These are phyloP conservation scores for Drosophila rhopaloa DNA, from an alignment of 1,140 invertebrate genomes.

Conservation along the genomic window DNA sequence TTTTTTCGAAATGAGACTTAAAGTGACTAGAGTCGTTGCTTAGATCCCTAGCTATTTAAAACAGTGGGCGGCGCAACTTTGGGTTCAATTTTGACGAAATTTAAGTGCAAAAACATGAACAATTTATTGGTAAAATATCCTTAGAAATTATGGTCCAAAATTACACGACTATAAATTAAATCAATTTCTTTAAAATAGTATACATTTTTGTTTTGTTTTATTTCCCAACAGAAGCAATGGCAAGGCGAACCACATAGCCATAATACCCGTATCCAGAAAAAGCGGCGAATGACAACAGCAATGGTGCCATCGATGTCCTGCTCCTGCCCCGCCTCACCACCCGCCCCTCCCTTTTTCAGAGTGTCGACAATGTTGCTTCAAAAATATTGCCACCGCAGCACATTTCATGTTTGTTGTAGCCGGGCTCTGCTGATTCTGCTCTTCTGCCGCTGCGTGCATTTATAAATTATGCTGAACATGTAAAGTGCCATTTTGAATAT, in stretches of 20 bases:
- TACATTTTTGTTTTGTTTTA: too few relatives aligned
- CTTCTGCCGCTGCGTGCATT: conserved; percentile 64
- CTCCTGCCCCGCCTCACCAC: not conserved
- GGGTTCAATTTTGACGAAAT: too few relatives aligned
- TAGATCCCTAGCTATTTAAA: too few relatives aligned
- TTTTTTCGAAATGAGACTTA: too few relatives aligned
- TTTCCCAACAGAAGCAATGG: too few relatives aligned
- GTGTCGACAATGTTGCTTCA: conserved; percentile 80
- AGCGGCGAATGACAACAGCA: conserved; percentile 16
- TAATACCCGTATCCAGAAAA: not conserved
- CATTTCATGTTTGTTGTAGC: conserved; percentile 73
- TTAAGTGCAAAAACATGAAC: too few relatives aligned
- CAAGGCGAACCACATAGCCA: not conserved
- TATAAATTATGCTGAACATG: conserved; percentile 84
- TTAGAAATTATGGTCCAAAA: too few relatives aligned
- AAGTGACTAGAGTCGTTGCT: too few relatives aligned
- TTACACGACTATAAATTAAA: too few relatives aligned
- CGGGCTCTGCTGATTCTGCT: conserved; percentile 13
- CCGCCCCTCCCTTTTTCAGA: conserved; percentile 9
- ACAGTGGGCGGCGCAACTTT: too few relatives aligned
- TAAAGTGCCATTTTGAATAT: conserved; percentile 85
- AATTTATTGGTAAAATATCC: too few relatives aligned
- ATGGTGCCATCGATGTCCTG: conserved; percentile 60
- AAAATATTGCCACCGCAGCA: conserved; percentile 79
- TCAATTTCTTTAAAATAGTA: too few relatives aligned